Evolutionary conservation across 2,797 vertebrate species (phyloP).

Genomic region (Lithobates pipiens): DNA sequence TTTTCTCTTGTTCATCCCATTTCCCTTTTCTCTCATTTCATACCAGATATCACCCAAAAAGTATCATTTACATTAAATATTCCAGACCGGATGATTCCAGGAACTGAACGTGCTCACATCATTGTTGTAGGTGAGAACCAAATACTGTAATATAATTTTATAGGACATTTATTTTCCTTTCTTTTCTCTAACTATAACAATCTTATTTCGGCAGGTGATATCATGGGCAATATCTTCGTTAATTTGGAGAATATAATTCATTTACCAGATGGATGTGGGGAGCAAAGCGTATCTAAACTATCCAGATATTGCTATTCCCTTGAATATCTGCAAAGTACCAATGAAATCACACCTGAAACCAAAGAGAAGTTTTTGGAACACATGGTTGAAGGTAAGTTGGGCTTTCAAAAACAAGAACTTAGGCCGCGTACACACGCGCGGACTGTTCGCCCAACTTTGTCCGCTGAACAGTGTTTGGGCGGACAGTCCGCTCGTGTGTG

Average conservation of each 20-base stretch:
- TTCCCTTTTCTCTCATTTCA: not conserved
- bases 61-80: not conserved
- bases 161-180: not conserved
- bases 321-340: constrained; percentile 77
- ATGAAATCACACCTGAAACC: constrained; percentile 74
- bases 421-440: too few relatives aligned
- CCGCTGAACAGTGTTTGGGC: too few relatives aligned
- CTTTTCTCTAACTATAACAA: not conserved
- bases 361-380: constrained; percentile 68
- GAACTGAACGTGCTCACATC: constrained; percentile 5
- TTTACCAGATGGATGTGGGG: constrained; percentile 73
- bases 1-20: not conserved
- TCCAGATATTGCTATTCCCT: constrained; percentile 81
- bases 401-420: not conserved
- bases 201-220: not conserved
- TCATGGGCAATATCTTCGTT: not conserved
- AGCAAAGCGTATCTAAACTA: constrained; percentile 81
- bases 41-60: not conserved
- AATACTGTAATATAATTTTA: not conserved
- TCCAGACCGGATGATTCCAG: not conserved
- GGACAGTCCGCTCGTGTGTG: too few relatives aligned
- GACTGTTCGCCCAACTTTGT: too few relatives aligned
- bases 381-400: constrained; percentile 76
- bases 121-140: not conserved
- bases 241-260: not conserved